A percentile compares a stretch with the other conserved stretches of the same genome.
phyloP scores from a whole-genome alignment of 1,140 invertebrate species.

The Ruditapes philippinarum region DNA sequence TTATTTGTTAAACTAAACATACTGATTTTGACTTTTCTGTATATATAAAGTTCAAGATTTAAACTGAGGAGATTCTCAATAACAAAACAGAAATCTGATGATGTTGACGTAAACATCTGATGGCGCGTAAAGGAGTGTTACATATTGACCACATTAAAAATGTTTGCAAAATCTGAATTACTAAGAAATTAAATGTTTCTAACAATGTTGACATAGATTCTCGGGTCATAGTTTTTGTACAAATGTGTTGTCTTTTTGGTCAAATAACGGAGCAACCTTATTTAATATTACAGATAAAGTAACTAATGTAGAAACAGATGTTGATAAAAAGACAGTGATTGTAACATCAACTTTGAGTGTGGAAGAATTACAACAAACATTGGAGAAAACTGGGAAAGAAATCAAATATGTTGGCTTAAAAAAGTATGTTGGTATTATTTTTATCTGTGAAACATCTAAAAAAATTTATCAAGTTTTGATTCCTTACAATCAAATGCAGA shows the following conservation, averaged over 20 bases:
- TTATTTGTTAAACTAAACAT: too few species aligned
- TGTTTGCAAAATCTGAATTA: neutral
- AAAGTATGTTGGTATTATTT: neutral
- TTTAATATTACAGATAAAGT: conserved; percentile 79
- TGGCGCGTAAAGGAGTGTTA: neutral
- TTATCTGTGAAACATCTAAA: too few species aligned
- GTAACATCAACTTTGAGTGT: conserved; percentile 83
- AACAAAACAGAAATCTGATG: too few species aligned
- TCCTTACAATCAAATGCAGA: too few species aligned
- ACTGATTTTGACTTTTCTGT: too few species aligned
- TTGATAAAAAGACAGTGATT: conserved; percentile 83
- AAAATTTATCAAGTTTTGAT: too few species aligned
- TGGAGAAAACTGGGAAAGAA: conserved; percentile 87
- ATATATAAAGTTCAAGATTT: too few species aligned
- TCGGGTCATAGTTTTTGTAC: too few species aligned
- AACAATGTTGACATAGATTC: too few species aligned
- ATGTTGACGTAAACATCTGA: neutral
- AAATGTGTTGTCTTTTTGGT: neutral
- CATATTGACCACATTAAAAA: neutral
- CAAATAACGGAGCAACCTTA: neutral
- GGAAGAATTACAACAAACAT: conserved; percentile 83
- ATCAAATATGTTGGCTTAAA: neutral
- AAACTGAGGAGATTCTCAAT: too few species aligned
- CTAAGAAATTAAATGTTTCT: neutral
- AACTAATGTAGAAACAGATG: conserved; percentile 83